Percentiles rank a stretch among this genome's conserved stretches.
Evolutionary conservation across 2,797 vertebrate genomes (phyloP).

Genomic region (Parauchenoglanis ngamensis): DNA sequence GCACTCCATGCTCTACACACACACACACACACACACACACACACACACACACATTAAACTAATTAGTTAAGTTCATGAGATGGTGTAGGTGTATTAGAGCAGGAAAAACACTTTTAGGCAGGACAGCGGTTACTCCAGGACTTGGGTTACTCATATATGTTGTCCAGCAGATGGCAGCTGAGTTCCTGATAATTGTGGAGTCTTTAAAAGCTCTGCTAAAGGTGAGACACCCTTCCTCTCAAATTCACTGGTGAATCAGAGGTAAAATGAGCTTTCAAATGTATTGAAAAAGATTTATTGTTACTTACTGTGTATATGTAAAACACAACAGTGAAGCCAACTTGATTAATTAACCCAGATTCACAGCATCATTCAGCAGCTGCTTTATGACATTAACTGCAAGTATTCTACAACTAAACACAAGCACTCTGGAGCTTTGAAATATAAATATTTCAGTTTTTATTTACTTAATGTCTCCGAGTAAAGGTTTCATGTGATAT

Average conservation of each 20-base stretch:
- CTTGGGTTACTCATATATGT: neutral
- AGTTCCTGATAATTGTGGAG: neutral
- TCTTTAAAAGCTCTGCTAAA: neutral
- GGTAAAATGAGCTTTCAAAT: neutral
- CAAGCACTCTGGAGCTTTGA: neutral
- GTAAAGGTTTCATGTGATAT: neutral
- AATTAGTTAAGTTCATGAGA: neutral
- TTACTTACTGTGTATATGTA: neutral
- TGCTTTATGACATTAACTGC: neutral
- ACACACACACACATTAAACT: neutral
- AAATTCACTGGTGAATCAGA: neutral
- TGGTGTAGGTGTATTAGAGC: neutral
- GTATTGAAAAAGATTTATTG: neutral
- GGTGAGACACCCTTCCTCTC: neutral
- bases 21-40: conserved; percentile 27
- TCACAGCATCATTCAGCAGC: neutral
- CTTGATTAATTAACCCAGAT: neutral
- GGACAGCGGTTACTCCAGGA: neutral
- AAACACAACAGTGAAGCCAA: neutral
- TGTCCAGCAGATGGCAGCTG: conserved; percentile 32
- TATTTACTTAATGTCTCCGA: neutral
- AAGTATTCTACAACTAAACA: neutral
- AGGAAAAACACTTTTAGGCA: neutral
- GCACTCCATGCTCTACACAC: conserved; percentile 63
- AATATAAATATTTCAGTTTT: neutral